Conservation (phyloP, 2,888 invertebrate genomes). For the Amphimallon solstitiale region DNA sequence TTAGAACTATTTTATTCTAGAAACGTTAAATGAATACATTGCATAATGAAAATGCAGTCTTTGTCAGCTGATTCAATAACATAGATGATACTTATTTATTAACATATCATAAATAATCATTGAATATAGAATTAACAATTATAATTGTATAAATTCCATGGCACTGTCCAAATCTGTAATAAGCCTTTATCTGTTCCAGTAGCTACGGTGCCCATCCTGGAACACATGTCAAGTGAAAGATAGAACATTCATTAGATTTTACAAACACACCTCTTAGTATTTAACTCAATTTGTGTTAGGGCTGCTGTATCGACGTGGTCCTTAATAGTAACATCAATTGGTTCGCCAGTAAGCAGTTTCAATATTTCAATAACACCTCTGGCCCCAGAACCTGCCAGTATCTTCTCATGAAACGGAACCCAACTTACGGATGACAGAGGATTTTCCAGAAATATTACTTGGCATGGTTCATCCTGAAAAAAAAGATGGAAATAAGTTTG, state of each 20-base stretch:
- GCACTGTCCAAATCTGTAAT: slow-evolving; percentile 59
- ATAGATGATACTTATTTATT: too few species aligned
- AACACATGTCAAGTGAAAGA: slow-evolving; percentile 42
- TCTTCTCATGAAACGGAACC: slow-evolving; percentile 58
- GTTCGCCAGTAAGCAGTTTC: slow-evolving; percentile 54
- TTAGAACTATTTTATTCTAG: too few species aligned
- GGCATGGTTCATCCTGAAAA: slow-evolving; percentile 58
- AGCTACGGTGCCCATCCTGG: slow-evolving; percentile 55
- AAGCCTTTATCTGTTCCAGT: slow-evolving; percentile 56
- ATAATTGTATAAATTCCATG: slow-evolving; percentile 52
- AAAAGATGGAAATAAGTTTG: not conserved
- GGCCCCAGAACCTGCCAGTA: slow-evolving; percentile 57
- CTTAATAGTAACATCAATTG: slow-evolving; percentile 47
- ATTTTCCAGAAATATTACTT: slow-evolving; percentile 57
- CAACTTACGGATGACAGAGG: slow-evolving; percentile 52
- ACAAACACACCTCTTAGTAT: slow-evolving; percentile 46
- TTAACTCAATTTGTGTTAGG: slow-evolving; percentile 47
- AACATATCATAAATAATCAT: too few species aligned
- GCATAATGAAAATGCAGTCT: too few species aligned
- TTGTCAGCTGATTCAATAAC: too few species aligned
- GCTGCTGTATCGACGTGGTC: slow-evolving; percentile 39
- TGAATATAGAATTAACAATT: not conserved
- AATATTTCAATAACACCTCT: slow-evolving; percentile 56
- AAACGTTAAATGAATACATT: too few species aligned
- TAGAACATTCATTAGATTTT: slow-evolving; percentile 18